Percentiles rank a stretch among this genome's conserved stretches.
Conservation (phyloP, 2,113 vertebrate genomes). For the Pholis gunnellus region DNA sequence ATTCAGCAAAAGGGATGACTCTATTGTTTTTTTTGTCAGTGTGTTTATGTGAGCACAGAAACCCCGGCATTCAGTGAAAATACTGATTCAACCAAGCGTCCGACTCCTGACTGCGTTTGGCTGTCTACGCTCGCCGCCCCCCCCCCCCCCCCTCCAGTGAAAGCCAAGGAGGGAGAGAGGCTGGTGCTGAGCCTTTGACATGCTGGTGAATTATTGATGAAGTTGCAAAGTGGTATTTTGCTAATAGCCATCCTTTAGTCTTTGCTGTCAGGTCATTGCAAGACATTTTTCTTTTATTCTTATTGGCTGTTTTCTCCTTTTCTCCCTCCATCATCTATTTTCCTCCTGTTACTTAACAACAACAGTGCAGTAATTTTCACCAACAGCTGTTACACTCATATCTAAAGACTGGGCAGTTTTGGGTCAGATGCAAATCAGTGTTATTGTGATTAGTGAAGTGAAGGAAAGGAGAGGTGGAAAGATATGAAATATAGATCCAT, state of each 20-base stretch:
- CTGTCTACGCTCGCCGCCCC: neutral
- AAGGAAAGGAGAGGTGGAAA: neutral
- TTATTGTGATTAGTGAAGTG: neutral
- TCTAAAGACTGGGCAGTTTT: constrained; percentile 39
- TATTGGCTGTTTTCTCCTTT: constrained; percentile 46
- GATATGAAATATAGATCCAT: neutral
- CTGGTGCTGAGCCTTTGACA: constrained; percentile 55
- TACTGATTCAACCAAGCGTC: constrained; percentile 23
- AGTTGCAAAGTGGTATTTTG: constrained; percentile 70
- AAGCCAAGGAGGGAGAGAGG: constrained; percentile 6
- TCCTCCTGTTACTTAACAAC: constrained; percentile 54
- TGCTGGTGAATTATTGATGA: constrained; percentile 79
- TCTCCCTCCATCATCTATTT: constrained; percentile 17
- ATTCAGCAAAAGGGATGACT: neutral
- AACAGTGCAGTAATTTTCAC: constrained; percentile 60
- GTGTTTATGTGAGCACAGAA: neutral
- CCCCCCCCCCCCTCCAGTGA: neutral
- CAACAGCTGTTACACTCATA: constrained; percentile 53
- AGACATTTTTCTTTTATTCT: constrained; percentile 44
- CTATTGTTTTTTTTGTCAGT: neutral
- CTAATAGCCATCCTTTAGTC: constrained; percentile 74
- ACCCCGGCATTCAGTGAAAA: constrained; percentile 1
- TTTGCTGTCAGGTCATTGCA: constrained; percentile 73
- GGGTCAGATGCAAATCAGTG: constrained; percentile 29
- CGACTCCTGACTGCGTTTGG: neutral